Percentiles rank a stretch among this genome's conserved stretches.
Evolutionary conservation across 92 coral and sea anemone species (phyloP).

Genomic region (Siderastrea siderea): DNA sequence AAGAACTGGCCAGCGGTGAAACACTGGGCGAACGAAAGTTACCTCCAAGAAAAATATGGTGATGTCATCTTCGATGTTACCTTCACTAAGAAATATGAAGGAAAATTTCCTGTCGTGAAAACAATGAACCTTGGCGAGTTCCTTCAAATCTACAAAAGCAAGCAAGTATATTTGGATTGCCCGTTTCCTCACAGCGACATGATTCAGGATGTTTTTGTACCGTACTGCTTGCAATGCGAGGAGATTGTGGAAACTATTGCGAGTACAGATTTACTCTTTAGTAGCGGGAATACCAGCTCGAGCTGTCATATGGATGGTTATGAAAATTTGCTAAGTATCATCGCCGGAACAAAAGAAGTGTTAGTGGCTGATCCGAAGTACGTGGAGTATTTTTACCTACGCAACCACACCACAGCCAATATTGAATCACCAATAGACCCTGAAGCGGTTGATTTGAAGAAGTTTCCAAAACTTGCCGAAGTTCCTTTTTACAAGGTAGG

Average conservation of each 20-base stretch:
- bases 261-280: constrained; percentile 91
- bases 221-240: constrained; percentile 93
- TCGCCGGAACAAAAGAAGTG: constrained; percentile 92
- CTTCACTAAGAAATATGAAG: constrained; percentile 92
- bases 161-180: constrained; percentile 91
- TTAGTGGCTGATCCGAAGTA: constrained; percentile 86
- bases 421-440: constrained; percentile 97
- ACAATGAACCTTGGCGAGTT: constrained; percentile 90
- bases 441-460: constrained; percentile 89
- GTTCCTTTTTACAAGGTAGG: constrained; percentile 95
- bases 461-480: constrained; percentile 89
- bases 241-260: constrained; percentile 74
- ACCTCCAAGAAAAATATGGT: constrained; percentile 88
- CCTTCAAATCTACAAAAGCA: constrained; percentile 86
- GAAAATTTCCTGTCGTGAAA: constrained; percentile 87
- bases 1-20: constrained; percentile 96
- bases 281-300: constrained; percentile 96
- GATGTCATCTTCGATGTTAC: constrained; percentile 91
- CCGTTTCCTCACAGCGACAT: constrained; percentile 93
- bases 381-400: constrained; percentile 77
- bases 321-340: constrained; percentile 88
- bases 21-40: constrained; percentile 93
- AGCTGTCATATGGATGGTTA: constrained; percentile 98
- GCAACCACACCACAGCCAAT: constrained; percentile 87
- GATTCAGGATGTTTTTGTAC: constrained; percentile 90